Conservation (phyloP, 1,140 invertebrate genomes). For the Cydia amplana region DNA sequence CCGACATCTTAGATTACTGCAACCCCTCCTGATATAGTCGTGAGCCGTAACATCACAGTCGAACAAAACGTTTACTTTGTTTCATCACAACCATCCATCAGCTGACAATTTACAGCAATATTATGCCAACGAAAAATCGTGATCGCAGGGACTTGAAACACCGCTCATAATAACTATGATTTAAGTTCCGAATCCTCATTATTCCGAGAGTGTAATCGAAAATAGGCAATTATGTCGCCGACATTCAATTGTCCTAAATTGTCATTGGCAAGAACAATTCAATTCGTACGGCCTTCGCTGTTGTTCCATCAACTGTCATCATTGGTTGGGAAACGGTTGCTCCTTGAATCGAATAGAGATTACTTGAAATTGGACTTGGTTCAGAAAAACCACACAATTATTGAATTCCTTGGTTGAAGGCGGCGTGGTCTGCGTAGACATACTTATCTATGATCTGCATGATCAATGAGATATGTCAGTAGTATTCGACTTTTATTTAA, state of each 20-base stretch:
- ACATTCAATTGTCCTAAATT: slow-evolving; percentile 64
- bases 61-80: slow-evolving; percentile 39
- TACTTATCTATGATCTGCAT: too few species aligned
- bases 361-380: slow-evolving; percentile 13
- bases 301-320: slow-evolving; percentile 28
- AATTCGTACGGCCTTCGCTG: slow-evolving; percentile 38
- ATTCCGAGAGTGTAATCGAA: slow-evolving; percentile 59
- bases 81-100: slow-evolving; percentile 47
- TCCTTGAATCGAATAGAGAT: slow-evolving; percentile 18
- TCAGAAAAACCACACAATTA: background rate
- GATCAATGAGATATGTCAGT: too few species aligned
- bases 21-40: slow-evolving; percentile 15
- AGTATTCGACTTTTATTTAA: too few species aligned
- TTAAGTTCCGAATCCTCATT: slow-evolving; percentile 61
- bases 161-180: slow-evolving; percentile 57
- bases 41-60: slow-evolving; percentile 23
- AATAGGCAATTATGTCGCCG: slow-evolving; percentile 58
- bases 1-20: background rate
- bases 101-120: slow-evolving; percentile 30
- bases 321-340: slow-evolving; percentile 19
- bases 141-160: slow-evolving; percentile 53
- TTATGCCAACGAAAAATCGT: slow-evolving; percentile 53
- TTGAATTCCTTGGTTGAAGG: slow-evolving; percentile 4
- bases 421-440: too few species aligned
- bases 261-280: slow-evolving; percentile 56